Conservation (phyloP, 1,140 invertebrate species). For the Drosophila bocqueti region DNA sequence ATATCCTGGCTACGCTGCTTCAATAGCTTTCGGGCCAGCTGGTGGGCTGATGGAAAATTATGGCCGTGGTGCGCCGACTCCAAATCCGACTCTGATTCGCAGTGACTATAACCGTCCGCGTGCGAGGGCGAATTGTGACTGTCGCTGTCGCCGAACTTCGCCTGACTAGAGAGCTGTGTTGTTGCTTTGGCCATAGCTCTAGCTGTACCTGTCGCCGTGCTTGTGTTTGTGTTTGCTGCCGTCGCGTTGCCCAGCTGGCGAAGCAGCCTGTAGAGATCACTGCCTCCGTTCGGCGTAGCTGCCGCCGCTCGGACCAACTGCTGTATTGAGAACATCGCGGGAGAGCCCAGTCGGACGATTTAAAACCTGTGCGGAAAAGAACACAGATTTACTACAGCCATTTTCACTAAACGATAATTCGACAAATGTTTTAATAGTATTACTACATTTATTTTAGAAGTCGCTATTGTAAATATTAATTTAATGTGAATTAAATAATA, state of each 20-base stretch:
- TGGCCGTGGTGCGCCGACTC: constrained; percentile 65
- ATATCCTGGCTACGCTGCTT: constrained; percentile 61
- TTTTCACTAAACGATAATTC: neutral
- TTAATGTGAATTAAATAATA: neutral
- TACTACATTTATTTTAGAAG: neutral
- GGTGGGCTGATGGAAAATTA: constrained; percentile 49
- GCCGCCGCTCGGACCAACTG: constrained; percentile 73
- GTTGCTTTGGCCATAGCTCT: constrained; percentile 43
- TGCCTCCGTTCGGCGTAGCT: constrained; percentile 25
- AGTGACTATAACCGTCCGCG: constrained; percentile 65
- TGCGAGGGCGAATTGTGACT: constrained; percentile 60
- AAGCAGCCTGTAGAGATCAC: constrained; percentile 43
- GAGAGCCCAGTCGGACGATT: neutral
- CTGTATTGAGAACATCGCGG: constrained; percentile 73
- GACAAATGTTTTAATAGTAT: neutral
- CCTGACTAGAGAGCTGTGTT: constrained; percentile 70
- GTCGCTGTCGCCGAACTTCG: constrained; percentile 57
- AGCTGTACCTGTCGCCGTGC: constrained; percentile 26
- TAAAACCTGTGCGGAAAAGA: neutral
- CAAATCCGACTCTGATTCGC: constrained; percentile 58
- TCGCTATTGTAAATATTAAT: no score
- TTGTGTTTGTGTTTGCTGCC: constrained; percentile 39
- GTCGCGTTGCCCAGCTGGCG: constrained; percentile 52
- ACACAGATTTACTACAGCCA: neutral
- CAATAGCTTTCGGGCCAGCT: constrained; percentile 63